Evolutionary conservation across 2,113 vertebrate species (phyloP), one percentile per base, ranked within the genome.

Genomic region (Cryptotis parvus): DNA sequence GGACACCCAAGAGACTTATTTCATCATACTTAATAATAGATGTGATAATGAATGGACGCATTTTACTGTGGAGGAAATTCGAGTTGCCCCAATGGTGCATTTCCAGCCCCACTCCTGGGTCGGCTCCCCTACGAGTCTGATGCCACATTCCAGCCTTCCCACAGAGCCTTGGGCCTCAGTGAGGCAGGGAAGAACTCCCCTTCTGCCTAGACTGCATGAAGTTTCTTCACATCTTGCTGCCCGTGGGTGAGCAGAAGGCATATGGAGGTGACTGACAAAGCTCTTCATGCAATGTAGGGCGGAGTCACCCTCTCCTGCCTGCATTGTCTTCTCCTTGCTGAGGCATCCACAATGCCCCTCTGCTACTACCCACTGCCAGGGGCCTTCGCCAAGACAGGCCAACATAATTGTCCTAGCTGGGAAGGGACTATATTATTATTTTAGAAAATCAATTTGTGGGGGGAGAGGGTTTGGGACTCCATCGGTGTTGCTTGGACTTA

Each of bases 41-140:
- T 58, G 55, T 24, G 22, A 12, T 63, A 22, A n/a, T 58, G 27
- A 3, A 4, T 18, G 15, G 72, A 61, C n/a, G 41, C 24, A 41
- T 31, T 68, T 63, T 14, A 70, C 1, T 89, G 78, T 16, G 0
- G 37, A 72, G 37, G 35, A 80, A 27, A n/a, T n/a, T n/a, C n/a
- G 35, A 87, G n/a, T n/a, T 10, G 18, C 18, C 10, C 33, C 11
- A 0, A 0, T 55, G 58, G 3, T 22, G 8, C 0, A 6, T 9
- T 45, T 80, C 6, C 24, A 68, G 76, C 52, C 6, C 24, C 8
- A 11, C 10, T 41, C 16, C 31, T 4, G 22, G 43, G 39, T 33
- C 49, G 52, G 12, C 22, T 6, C 77, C 15, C 31, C 31, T 29
- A 77, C 61, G 33, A 87, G 20, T 49, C 52, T 37, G 31, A 49